Conservation (phyloP, 2,888 invertebrate species). For the Pachydiplax longipennis region DNA sequence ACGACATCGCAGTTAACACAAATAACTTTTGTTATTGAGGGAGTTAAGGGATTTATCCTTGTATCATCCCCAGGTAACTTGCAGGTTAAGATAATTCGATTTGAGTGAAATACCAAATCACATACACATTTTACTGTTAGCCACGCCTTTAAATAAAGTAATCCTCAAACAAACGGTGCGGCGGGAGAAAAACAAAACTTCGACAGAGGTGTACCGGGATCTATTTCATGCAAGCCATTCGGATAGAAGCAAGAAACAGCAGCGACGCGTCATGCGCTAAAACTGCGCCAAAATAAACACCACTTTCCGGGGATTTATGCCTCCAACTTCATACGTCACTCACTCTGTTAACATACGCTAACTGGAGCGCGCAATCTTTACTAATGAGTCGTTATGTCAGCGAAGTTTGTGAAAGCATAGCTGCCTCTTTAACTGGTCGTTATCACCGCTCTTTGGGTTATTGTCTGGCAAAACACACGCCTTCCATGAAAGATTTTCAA, state of each 20-base stretch:
- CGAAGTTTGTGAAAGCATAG: constrained; percentile 31
- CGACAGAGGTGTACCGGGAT: too few species aligned
- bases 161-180: too few species aligned
- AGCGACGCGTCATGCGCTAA: not conserved
- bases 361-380: constrained; percentile 6
- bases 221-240: too few species aligned
- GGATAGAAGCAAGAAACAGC: not conserved
- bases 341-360: not conserved
- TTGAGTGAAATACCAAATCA: too few species aligned
- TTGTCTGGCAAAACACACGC: constrained; percentile 38
- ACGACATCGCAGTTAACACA: too few species aligned
- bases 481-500: constrained; percentile 33
- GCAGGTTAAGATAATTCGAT: too few species aligned
- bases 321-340: not conserved
- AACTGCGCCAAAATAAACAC: constrained; percentile 15
- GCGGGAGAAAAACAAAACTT: too few species aligned
- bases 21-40: too few species aligned
- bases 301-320: constrained; percentile 14
- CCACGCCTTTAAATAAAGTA: too few species aligned
- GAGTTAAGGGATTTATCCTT: too few species aligned
- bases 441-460: constrained; percentile 36
- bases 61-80: too few species aligned
- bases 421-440: constrained; percentile 42
- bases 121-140: too few species aligned
- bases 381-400: constrained; percentile 41